phyloP scores from a whole-genome alignment of 2,113 vertebrate species.

The Gobiocypris rarus region DNA sequence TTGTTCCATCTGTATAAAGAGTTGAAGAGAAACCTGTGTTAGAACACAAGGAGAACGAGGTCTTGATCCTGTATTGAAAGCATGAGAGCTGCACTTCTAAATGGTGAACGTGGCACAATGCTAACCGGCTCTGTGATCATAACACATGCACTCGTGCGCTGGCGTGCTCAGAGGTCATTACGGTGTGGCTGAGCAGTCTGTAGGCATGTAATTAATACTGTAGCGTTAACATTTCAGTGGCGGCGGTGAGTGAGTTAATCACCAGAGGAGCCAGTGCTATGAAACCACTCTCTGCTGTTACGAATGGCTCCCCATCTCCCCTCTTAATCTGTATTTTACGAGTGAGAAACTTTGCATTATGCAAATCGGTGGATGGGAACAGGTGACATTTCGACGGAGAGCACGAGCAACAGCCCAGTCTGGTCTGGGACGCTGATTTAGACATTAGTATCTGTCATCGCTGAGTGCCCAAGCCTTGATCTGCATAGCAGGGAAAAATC shows the following conservation, averaged over 20 bases:
- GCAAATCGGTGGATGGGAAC: constrained; percentile 99
- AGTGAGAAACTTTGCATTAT: constrained; percentile 99
- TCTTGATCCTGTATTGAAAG: background rate
- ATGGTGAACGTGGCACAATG: constrained; percentile 18
- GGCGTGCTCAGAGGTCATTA: constrained; percentile 57
- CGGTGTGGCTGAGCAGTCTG: constrained; percentile 56
- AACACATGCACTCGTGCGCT: constrained; percentile 58
- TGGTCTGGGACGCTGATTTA: constrained; percentile 93
- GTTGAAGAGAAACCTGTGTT: no score
- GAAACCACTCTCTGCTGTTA: constrained; percentile 91
- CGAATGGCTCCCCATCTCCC: constrained; percentile 94
- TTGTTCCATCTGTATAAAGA: no score
- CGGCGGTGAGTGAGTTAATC: constrained; percentile 82
- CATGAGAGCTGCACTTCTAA: background rate
- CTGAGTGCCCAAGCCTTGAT: constrained; percentile 79
- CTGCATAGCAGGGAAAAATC: constrained; percentile 74
- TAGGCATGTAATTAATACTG: constrained; percentile 70
- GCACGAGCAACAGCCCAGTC: constrained; percentile 84
- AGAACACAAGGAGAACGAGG: no score
- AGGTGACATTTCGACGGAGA: constrained; percentile 99
- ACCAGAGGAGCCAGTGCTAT: constrained; percentile 71
- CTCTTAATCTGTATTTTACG: constrained; percentile 99
- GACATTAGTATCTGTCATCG: constrained; percentile 99
- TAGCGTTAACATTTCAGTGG: constrained; percentile 63
- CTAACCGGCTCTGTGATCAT: constrained; percentile 42